Percentiles rank a stretch among this genome's conserved stretches.
Evolutionary conservation across 2,888 invertebrate species (phyloP).

Genomic region (Prosapia bicincta): DNA sequence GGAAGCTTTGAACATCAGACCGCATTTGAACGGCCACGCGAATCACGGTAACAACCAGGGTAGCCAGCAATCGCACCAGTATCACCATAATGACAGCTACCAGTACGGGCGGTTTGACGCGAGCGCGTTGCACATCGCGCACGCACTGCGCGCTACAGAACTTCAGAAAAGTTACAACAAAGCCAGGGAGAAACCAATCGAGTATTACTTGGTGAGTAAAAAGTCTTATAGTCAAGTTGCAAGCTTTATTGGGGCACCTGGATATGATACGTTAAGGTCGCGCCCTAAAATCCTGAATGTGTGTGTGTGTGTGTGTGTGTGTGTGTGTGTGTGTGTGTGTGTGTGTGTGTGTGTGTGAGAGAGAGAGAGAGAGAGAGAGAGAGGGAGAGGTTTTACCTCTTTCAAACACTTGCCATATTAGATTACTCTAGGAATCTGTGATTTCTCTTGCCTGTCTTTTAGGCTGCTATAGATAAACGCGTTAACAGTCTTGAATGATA

Average conservation of each 20-base stretch:
- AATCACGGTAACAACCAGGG: slow-evolving; percentile 37
- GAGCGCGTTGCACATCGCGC: slow-evolving; percentile 89
- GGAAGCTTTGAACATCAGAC: slow-evolving; percentile 54
- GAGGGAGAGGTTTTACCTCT: no score
- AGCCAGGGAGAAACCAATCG: slow-evolving; percentile 84
- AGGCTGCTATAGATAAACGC: no score
- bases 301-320: neutral
- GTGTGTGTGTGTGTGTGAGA: neutral
- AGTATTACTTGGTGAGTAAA: slow-evolving; percentile 85
- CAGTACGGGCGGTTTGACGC: slow-evolving; percentile 88
- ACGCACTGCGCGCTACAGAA: slow-evolving; percentile 88
- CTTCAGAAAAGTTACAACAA: slow-evolving; percentile 85
- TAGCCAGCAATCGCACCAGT: slow-evolving; percentile 41
- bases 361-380: no score
- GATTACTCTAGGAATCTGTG: no score
- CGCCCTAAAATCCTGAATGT: no score
- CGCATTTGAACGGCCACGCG: slow-evolving; percentile 46
- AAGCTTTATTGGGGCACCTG: no score
- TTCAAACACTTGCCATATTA: no score
- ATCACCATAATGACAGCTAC: slow-evolving; percentile 49
- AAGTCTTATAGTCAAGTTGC: neutral
- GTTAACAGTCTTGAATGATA: no score
- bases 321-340: neutral
- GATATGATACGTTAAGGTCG: no score
- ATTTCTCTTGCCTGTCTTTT: no score